These are phyloP conservation scores for Oreochromis aureus DNA, from an alignment of 2,113 vertebrate species.

Conservation along the genomic window DNA sequence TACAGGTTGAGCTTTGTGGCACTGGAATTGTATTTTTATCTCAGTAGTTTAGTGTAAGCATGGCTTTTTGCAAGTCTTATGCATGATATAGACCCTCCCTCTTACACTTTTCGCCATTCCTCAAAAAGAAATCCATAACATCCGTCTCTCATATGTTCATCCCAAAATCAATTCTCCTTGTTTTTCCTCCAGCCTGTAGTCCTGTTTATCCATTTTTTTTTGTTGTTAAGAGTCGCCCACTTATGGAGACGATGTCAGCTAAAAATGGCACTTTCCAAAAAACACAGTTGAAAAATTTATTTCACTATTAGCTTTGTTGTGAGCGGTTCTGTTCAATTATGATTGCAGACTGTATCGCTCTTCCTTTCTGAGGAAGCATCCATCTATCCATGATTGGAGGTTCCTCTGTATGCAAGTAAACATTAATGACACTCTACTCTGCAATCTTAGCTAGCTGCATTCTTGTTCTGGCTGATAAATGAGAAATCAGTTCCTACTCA, in stretches of 20 bases:
- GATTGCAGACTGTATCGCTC: neutral
- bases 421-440: neutral
- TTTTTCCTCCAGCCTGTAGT: neutral
- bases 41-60: neutral
- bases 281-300: rapidly evolving
- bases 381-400: neutral
- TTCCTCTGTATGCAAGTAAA: neutral
- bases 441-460: neutral
- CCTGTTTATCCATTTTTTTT: neutral
- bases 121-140: neutral
- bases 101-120: neutral
- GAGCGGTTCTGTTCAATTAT: neutral
- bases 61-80: constrained; percentile 17
- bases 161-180: neutral
- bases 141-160: constrained; percentile 9
- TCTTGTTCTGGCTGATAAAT: neutral
- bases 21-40: constrained; percentile 16
- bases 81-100: constrained; percentile 5
- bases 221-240: neutral
- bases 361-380: neutral
- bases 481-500: neutral
- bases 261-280: neutral
- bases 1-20: constrained; percentile 13
- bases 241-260: neutral
- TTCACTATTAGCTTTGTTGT: neutral